Base-by-base conservation (phyloP, 2,113 vertebrate species). In the Abramis brama region DNA sequence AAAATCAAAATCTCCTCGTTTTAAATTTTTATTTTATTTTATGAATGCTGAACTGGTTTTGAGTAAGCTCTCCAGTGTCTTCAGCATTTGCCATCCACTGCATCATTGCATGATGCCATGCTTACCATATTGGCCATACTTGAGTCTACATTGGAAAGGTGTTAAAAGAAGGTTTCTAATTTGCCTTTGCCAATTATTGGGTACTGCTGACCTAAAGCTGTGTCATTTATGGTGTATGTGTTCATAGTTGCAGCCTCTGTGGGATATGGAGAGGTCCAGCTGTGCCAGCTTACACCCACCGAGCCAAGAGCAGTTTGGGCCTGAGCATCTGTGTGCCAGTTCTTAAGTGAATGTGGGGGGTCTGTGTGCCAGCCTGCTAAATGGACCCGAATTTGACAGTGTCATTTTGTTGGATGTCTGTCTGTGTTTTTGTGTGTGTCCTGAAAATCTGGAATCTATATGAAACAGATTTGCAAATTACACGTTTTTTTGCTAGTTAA, bases 331-430 rank as follows among this genome's bases (percentile, higher is more conserved):
- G 64, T 57, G 68, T 89, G 89, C 86, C 88, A 87, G 64, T 79
- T 85, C 79, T 70, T 47, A 79, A 79, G 84, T 47, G 80, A 57
- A 75, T 74, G 68, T 52, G 23, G 4, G 76, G 19, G 9, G n/a
- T 17, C n/a, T 82, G 43, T 84, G 64, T 60, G 85, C 89, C 90
- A 88, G 89, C 68, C 33, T 75, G 85, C 86, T 87, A 89, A 88
- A 85, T 82, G 79, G 45, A 74, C 88, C 79, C 15, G 55, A 45
- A 43, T 27, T 84, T 81, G 81, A 84, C 81, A 19, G 25, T 80
- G 57, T 64, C n/a, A 79, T 85, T 89, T 79, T 52, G 36, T 83
- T 85, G 88, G 83, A 85, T 30, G 30, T 79, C 45, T 60, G 21
- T 19, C 43, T 81, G 79, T 50, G 59, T 30, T 76, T n/a, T 50